Evolutionary conservation across 2,888 invertebrate genomes (phyloP).

Genomic region (Nematopogon swammerdamellus): DNA sequence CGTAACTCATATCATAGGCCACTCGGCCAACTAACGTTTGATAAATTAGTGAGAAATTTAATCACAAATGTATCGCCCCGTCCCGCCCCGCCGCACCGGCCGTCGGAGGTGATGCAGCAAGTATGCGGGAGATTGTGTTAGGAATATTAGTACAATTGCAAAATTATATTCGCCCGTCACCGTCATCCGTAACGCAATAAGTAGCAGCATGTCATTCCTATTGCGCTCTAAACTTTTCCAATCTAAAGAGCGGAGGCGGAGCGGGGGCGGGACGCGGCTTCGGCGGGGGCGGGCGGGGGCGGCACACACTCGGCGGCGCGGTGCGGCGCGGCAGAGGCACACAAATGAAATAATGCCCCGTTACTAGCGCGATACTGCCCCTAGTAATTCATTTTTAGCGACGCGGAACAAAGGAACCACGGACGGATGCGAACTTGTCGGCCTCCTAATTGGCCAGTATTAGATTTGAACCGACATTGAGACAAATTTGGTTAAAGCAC

Average conservation of each 20-base stretch:
- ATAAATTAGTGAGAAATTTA: not conserved
- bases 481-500: not conserved
- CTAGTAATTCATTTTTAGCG: not conserved
- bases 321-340: not conserved
- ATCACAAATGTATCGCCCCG: not conserved
- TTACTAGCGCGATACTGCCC: not conserved
- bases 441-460: not conserved
- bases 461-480: not conserved
- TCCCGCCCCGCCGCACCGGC: not conserved
- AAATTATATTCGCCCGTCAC: not conserved
- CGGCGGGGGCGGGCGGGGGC: too few relatives aligned
- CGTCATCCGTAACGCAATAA: not conserved
- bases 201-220: not conserved
- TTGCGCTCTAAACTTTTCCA: not conserved
- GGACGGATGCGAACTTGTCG: not conserved
- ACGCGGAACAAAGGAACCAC: not conserved
- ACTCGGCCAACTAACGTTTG: not conserved
- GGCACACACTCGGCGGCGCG: too few relatives aligned
- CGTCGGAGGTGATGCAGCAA: not conserved
- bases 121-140: not conserved
- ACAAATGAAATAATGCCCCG: not conserved
- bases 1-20: not conserved
- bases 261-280: too few relatives aligned
- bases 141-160: not conserved
- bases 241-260: not conserved